Base-by-base conservation (phyloP, 2,888 invertebrate genomes). In the Drosophila anceps region DNA sequence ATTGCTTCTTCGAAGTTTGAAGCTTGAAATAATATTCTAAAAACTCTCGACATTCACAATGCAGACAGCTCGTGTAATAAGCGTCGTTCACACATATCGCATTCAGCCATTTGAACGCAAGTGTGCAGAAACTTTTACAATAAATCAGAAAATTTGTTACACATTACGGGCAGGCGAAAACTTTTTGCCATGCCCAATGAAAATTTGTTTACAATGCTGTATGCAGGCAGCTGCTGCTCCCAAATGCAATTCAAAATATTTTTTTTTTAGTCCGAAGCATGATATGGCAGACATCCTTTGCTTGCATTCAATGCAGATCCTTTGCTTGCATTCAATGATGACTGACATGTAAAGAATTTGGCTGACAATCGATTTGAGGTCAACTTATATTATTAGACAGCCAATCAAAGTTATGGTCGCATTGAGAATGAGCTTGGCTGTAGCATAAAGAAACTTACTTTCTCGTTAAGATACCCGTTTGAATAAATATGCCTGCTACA, bases 81-180 rank as follows among this genome's bases (percentile, higher is more conserved):
- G 63, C 44, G 37, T 31, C 53, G 69, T 70, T 68, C 64, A 24
- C 68, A 69, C 70, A 77, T 70, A 81, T 81, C 77, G 69, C 73
- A 80, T 74, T 66, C 69, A 73, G 80, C 61, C 65, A 68, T 79
- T 79, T 65, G 69, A 70, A 61, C 73, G 75, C 65, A 73, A 83
- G 76, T 75, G 70, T 61, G 50, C 57, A 54, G 4, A 69, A 84
- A 86, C 76, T 84, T 84, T 80, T 54, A 78, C 78, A 84, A 86
- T 84, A 84, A 84, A 84, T 84, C 84, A 84, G 51, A 72, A 70
- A 78, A 78, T 86, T 82, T 84, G 71, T 70, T 53, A 70, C 70
- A 71, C 74, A 71, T 82, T 74, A 57, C 73, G 70, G 61, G 60
- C 66, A 62, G 58, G 55, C 65, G 50, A 59, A 72, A 75, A 86